A percentile compares a stretch with the other conserved stretches of the same genome.
Conservation (phyloP, 2,888 invertebrate genomes). For the Plagodis pulveraria region DNA sequence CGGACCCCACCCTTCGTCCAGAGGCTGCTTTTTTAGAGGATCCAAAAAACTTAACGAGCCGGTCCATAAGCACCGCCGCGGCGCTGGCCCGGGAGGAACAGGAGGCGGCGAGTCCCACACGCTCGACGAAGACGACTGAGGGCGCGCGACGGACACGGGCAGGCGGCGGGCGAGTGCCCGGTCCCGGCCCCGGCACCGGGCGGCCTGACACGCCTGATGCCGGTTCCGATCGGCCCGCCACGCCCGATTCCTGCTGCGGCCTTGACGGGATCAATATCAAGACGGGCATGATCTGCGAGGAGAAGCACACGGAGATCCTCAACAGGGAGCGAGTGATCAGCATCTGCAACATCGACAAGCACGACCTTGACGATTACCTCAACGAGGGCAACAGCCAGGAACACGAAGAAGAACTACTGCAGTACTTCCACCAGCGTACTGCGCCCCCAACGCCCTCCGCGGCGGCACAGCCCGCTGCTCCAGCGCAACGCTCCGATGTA, state of each 20-base stretch:
- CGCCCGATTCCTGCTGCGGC: slow-evolving; percentile 81
- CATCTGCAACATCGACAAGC: slow-evolving; percentile 91
- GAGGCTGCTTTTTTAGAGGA: slow-evolving; percentile 82
- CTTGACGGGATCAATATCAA: slow-evolving; percentile 75
- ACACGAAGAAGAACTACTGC: slow-evolving; percentile 93
- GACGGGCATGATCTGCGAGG: slow-evolving; percentile 77
- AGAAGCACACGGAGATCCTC: slow-evolving; percentile 82
- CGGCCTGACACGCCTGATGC: slow-evolving; percentile 61
- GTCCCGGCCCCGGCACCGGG: slow-evolving; percentile 45
- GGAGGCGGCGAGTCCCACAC: slow-evolving; percentile 82
- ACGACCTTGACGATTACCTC: slow-evolving; percentile 92
- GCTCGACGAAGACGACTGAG: slow-evolving; percentile 77
- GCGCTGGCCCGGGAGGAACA: slow-evolving; percentile 84
- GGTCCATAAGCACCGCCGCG: slow-evolving; percentile 85
- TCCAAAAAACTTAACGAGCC: slow-evolving; percentile 84
- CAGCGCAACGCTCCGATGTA: slow-evolving; percentile 24
- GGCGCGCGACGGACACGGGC: not conserved
- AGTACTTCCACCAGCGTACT: slow-evolving; percentile 89
- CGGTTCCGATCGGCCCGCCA: slow-evolving; percentile 63
- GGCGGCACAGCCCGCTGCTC: slow-evolving; percentile 34
- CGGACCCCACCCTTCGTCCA: slow-evolving; percentile 55
- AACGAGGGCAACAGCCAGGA: slow-evolving; percentile 91
- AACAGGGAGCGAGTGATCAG: slow-evolving; percentile 89
- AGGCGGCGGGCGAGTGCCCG: slow-evolving; percentile 10
- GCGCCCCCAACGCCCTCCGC: slow-evolving; percentile 52